Conservation (phyloP, 2,888 invertebrate genomes). For the Chymomyza procnemis region DNA sequence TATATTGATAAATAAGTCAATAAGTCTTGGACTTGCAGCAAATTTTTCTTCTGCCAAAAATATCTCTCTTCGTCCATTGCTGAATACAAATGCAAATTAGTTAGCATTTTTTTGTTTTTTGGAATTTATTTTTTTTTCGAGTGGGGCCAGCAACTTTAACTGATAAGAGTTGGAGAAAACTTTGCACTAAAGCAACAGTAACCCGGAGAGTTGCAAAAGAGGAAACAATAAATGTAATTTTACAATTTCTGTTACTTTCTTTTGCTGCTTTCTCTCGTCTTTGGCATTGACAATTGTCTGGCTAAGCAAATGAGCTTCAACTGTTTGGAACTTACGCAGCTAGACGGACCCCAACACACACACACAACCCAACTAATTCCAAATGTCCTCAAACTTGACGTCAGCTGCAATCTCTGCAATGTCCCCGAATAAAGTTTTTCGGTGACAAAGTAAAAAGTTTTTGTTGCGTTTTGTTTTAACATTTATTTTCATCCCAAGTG, state of each 20-base stretch:
- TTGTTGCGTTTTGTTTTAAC: slow-evolving; percentile 20
- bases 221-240: slow-evolving; percentile 64
- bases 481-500: slow-evolving; percentile 10
- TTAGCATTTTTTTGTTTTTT: neutral
- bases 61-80: neutral
- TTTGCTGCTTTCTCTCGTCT: slow-evolving; percentile 12
- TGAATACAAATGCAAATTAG: slow-evolving; percentile 1
- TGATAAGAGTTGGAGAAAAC: slow-evolving; percentile 1
- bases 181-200: neutral
- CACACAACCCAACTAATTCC: neutral
- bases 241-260: slow-evolving; percentile 29
- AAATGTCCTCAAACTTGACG: neutral
- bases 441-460: slow-evolving; percentile 58
- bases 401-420: slow-evolving; percentile 36
- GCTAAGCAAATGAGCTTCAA: neutral
- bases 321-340: slow-evolving; percentile 47
- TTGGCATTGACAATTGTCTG: slow-evolving; percentile 50
- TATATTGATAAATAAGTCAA: slow-evolving; percentile 22
- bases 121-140: too few relatives aligned
- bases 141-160: neutral
- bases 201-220: slow-evolving; percentile 18
- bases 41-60: neutral
- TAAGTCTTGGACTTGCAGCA: slow-evolving; percentile 5
- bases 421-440: slow-evolving; percentile 41
- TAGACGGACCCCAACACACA: slow-evolving; percentile 33